Conservation (phyloP, 2,797 vertebrate species). For the Sebastiscus albofasciatus region DNA sequence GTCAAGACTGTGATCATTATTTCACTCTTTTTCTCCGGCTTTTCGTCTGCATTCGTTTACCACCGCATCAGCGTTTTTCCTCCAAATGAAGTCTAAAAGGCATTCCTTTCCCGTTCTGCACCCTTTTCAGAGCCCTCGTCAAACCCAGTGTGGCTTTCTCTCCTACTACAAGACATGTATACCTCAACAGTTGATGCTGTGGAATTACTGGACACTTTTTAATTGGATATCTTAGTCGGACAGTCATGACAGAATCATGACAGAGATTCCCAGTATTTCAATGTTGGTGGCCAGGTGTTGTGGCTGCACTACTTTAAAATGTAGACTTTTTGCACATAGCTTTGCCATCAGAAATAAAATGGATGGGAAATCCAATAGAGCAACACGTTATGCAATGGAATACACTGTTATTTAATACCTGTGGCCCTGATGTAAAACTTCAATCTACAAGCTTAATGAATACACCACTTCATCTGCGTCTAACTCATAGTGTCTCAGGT, state of each 20-base stretch:
- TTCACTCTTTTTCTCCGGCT: constrained; percentile 70
- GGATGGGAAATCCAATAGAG: background rate
- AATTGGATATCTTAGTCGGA: constrained; percentile 59
- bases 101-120: constrained; percentile 84
- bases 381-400: background rate
- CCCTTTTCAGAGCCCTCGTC: constrained; percentile 85
- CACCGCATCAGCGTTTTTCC: constrained; percentile 89
- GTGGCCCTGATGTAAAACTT: background rate
- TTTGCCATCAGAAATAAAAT: background rate
- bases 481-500: background rate
- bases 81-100: constrained; percentile 90
- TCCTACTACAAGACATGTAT: constrained; percentile 79
- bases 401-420: background rate
- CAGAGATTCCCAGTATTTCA: background rate
- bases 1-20: constrained; percentile 78
- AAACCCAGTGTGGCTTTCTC: constrained; percentile 71
- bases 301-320: background rate
- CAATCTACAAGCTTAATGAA: background rate
- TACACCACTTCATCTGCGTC: background rate
- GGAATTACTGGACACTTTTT: constrained; percentile 71
- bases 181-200: constrained; percentile 77
- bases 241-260: background rate
- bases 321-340: background rate
- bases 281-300: background rate
- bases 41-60: constrained; percentile 92